phyloP scores from a whole-genome alignment of 1,140 invertebrate species.

The Drosophila aff. region DNA sequence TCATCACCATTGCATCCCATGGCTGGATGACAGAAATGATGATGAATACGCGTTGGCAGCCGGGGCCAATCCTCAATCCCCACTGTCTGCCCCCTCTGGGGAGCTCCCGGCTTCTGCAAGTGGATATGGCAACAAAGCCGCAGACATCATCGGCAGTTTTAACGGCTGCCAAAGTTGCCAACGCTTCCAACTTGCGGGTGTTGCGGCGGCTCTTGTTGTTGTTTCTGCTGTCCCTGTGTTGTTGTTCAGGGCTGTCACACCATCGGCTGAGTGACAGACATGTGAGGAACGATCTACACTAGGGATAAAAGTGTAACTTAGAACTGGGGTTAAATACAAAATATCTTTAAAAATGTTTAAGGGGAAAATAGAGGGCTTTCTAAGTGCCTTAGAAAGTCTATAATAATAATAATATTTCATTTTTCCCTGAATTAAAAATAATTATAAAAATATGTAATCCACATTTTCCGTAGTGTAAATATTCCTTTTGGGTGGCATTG shows the following conservation, averaged over 20 bases:
- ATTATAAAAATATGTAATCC: neutral
- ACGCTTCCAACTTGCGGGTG: slow-evolving; percentile 47
- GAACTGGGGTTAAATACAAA: neutral
- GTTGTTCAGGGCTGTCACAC: slow-evolving; percentile 35
- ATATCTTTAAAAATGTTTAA: neutral
- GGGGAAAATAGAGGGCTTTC: neutral
- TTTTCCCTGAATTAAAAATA: neutral
- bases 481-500: slow-evolving; percentile 1
- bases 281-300: slow-evolving; percentile 36
- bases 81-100: neutral
- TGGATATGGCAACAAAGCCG: slow-evolving; percentile 51
- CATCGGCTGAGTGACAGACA: slow-evolving; percentile 32
- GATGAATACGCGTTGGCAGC: slow-evolving; percentile 55
- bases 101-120: neutral
- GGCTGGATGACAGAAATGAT: slow-evolving; percentile 53
- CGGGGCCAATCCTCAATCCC: slow-evolving; percentile 17
- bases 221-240: neutral
- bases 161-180: slow-evolving; percentile 56
- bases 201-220: slow-evolving; percentile 20
- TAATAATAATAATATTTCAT: too few relatives aligned
- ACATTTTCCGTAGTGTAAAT: neutral
- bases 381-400: too few relatives aligned
- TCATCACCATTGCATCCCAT: slow-evolving; percentile 16
- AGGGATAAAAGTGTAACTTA: neutral
- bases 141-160: slow-evolving; percentile 56